phyloP scores from a whole-genome alignment of 30 jellyfish, hydroid and myxozoan genomes.

The Mastigias papua region DNA sequence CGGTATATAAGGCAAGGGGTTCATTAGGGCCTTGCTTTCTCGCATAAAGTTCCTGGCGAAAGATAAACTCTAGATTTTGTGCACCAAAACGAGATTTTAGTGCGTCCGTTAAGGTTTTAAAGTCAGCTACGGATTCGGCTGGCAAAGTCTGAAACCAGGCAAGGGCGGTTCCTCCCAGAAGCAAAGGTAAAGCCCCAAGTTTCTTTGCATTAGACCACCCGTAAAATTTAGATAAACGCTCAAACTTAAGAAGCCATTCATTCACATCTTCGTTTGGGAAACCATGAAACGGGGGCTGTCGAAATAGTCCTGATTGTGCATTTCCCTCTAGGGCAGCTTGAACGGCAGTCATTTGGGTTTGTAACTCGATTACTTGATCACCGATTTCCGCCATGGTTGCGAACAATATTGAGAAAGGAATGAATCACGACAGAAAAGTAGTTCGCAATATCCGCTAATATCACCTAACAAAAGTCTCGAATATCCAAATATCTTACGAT shows the following conservation, averaged over 20 bases:
- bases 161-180: conserved; percentile 28
- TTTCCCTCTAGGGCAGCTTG: conserved; percentile 34
- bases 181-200: conserved; percentile 24
- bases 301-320: conserved; percentile 5
- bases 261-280: conserved; percentile 17
- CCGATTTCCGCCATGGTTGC: conserved; percentile 5
- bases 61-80: conserved; percentile 30
- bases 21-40: conserved; percentile 40
- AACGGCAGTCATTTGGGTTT: conserved; percentile 20
- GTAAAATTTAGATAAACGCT: conserved; percentile 25
- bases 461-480: neutral
- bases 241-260: conserved; percentile 44
- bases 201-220: conserved; percentile 35
- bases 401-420: neutral
- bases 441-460: neutral
- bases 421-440: neutral
- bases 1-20: conserved; percentile 10
- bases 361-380: conserved; percentile 1
- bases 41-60: conserved; percentile 30
- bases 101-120: conserved; percentile 13
- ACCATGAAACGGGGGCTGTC: conserved; percentile 4
- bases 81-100: conserved; percentile 41
- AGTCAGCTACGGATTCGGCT: neutral
- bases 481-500: neutral
- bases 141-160: conserved; percentile 46